Evolutionary conservation across 1,140 invertebrate genomes (phyloP).

Genomic region (Doryteuthis pealeii): DNA sequence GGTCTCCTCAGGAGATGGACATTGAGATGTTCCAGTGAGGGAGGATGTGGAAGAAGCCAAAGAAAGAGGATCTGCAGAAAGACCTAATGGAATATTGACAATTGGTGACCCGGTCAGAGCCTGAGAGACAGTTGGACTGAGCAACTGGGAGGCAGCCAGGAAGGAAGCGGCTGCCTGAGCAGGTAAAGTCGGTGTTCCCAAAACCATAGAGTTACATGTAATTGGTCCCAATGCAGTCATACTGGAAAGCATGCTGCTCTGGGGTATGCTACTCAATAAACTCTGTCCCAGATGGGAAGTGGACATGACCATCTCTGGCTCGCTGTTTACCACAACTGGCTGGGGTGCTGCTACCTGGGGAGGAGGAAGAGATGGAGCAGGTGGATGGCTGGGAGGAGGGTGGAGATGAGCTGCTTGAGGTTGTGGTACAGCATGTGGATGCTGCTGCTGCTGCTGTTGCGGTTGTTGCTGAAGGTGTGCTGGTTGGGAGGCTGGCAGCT

Average conservation of each 20-base stretch:
- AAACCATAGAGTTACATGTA: conserved; percentile 6
- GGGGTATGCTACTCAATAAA: background rate
- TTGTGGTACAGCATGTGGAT: conserved; percentile 21
- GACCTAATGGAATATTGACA: conserved; percentile 14
- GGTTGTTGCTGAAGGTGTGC: conserved; percentile 25
- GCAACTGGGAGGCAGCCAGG: background rate
- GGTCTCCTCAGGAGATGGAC: conserved; percentile 22
- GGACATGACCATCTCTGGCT: conserved; percentile 3
- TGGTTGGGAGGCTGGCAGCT: conserved; percentile 16
- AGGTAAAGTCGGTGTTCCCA: conserved; percentile 8
- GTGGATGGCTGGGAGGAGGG: background rate
- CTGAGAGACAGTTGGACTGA: conserved; percentile 3
- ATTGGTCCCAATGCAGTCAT: conserved; percentile 10
- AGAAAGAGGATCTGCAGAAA: background rate
- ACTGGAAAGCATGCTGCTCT: conserved; percentile 1
- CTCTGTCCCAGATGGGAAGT: background rate
- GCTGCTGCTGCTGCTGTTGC: conserved; percentile 21
- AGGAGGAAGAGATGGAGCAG: background rate
- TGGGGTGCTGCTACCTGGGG: background rate
- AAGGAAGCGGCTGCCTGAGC: conserved; percentile 6
- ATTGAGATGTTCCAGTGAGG: conserved; percentile 6
- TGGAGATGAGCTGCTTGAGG: background rate
- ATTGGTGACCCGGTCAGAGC: conserved; percentile 9
- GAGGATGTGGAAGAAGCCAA: background rate
- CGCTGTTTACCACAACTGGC: background rate